A percentile compares a stretch with the other conserved stretches of the same genome.
These are phyloP conservation scores for Phylloscopus trochilus DNA, from an alignment of 2,113 vertebrate genomes.

Conservation along the genomic window DNA sequence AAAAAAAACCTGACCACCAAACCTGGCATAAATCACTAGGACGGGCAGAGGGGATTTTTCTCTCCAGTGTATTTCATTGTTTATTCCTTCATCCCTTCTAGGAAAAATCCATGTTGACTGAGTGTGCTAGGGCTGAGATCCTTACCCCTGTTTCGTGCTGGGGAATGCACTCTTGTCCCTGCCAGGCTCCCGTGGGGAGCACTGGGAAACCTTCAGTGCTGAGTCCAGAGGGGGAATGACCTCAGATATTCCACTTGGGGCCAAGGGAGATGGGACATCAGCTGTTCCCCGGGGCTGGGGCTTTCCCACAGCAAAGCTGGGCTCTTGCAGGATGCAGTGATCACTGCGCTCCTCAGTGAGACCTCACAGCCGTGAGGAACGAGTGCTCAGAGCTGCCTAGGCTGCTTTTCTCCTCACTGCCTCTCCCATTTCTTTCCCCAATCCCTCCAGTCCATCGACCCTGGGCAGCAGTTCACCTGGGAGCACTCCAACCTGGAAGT, in stretches of 20 bases:
- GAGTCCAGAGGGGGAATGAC: background rate
- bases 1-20: background rate
- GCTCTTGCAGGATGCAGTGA: background rate
- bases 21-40: constrained; percentile 31
- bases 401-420: background rate
- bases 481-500: constrained; percentile 98
- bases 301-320: background rate
- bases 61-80: background rate
- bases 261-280: background rate
- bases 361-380: rapidly evolving
- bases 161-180: background rate
- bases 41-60: background rate
- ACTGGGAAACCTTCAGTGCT: rapidly evolving
- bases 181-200: rapidly evolving
- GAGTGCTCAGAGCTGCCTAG: background rate
- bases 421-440: background rate
- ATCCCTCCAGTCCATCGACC: constrained; percentile 89
- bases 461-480: constrained; percentile 99
- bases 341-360: rapidly evolving
- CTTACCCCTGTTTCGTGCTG: background rate
- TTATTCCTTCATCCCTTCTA: background rate
- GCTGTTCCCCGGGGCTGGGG: background rate
- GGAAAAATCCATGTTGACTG: background rate
- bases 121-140: background rate
- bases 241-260: background rate